Evolutionary conservation across 2,113 vertebrate genomes (phyloP).

Genomic region (Oceanites oceanicus): DNA sequence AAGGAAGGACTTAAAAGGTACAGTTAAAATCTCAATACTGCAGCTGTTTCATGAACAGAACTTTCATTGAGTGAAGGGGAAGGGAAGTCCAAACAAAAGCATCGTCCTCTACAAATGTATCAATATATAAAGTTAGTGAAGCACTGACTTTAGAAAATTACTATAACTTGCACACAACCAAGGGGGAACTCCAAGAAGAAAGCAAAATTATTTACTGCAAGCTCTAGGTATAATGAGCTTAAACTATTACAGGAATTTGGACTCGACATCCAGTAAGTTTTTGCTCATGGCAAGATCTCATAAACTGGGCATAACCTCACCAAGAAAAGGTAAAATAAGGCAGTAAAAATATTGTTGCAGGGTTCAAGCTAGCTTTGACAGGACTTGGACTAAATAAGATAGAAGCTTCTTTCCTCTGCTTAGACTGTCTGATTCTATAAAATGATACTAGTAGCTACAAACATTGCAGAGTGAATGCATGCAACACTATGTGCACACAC

Average conservation of each 20-base stretch:
- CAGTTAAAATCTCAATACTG: neutral
- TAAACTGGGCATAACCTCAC: neutral
- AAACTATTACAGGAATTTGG: conserved; percentile 33
- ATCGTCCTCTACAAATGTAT: neutral
- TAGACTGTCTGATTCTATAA: neutral
- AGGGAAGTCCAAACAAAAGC: neutral
- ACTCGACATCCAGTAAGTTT: neutral
- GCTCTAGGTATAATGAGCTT: neutral
- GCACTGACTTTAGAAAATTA: neutral
- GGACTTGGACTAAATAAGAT: neutral
- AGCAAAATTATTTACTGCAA: neutral
- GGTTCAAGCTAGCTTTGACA: neutral
- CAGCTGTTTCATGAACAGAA: neutral
- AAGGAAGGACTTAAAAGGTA: conserved; percentile 2
- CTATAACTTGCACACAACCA: neutral
- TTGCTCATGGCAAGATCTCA: neutral
- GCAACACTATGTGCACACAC: neutral
- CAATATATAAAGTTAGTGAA: neutral
- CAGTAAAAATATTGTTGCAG: neutral
- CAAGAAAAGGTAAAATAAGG: neutral
- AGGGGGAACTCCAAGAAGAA: neutral
- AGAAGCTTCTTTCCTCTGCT: neutral
- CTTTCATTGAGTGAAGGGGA: neutral
- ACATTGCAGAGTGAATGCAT: neutral
- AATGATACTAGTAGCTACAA: neutral